Evolutionary conservation across 2,888 invertebrate genomes (phyloP), one percentile per base, ranked within the genome.

Genomic region (Enchytraeus crypticus): DNA sequence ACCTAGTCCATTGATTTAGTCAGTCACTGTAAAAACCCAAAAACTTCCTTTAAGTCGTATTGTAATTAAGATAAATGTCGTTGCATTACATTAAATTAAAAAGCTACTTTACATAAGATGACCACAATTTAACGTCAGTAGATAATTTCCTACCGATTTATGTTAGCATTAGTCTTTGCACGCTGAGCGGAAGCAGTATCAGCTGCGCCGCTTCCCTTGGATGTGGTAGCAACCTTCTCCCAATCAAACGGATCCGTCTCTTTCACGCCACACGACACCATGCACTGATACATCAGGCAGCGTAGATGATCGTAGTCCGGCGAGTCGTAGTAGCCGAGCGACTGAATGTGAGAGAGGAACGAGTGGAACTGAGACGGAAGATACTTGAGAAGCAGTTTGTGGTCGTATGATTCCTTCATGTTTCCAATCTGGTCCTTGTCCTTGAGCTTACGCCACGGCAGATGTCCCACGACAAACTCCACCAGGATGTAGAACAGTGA

Each of bases 401-500:
- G 93, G 82, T 97, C 95, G 81, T 95, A 95, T 74, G 92, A 92
- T 77, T 96, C 95, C 76, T 97, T 97, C 87, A 96, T 93, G 59
- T 91, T 82, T 0, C 96, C 96, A 69, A 80, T 79, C 84, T 95
- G 95, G 79, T 97, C 96, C 78, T 97, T 96, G 75, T 96, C 96
- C 82, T 96, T 96, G 69, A 96, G 92, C 81, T 96, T 96, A 66
- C 96, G 84, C 96, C 96, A 97, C 0, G 96, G 96, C 76, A 97
- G 83, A 78, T 95, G 93, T 0, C 98, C 98, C 76, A 96, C 95
- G 27, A 96, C 90, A 78, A 99, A 99, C 81, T 99, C 98, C 8
- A 96, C 95, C 62, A 99, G 84, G 96, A 99, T 98, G 81, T 99
- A 99, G 83, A 98, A 98, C n/a, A 99, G 82, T 0, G 96, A 97